Evolutionary conservation across 2,113 vertebrate genomes (phyloP), one percentile per base, ranked within the genome.

Genomic region (Urocitellus parryii): DNA sequence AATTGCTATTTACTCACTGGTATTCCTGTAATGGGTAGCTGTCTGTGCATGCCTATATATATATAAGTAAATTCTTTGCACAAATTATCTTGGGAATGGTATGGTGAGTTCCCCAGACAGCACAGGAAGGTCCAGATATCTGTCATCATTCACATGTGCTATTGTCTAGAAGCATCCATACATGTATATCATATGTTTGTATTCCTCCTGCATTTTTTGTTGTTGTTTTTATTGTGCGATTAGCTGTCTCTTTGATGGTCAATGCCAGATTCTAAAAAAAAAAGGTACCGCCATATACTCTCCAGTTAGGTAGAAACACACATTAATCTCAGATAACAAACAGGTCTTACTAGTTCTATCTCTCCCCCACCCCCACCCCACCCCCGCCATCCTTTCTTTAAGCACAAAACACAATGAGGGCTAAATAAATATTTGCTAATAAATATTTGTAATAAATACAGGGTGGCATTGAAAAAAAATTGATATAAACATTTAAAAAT

Each of bases 371-470:
- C 39, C 27, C 2, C 11, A 24, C 7, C 14, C 39, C 16, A 4
- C 13, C 39, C 2, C 11, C 7, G 7, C 45, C 39, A n/a, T 65
- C 27, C n/a, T 80, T 80, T 34, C 27, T 94, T 72, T 90, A 77
- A 65, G 32, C 32, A 92, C 25, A 87, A 95, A 67, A 90, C 13
- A 80, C 5, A 94, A 53, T 63, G 45, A 78, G 25, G 29, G 17
- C 14, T 95, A 90, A 90, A 83, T 81, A 90, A 87, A 76, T 92
- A 92, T 81, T 92, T 92, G 17, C 90, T 70, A 92, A 90, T 29
- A 92, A 68, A 42, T 42, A 42, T 42, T 42, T 42, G 42, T 42
- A 42, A 42, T 42, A 42, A 42, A 42, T 42, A 42, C 45, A 45
- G 45, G 45, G 8, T 96, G 79, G 24, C 72, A 63, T 27, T 61